Conservation (phyloP, 2,113 vertebrate genomes). For the Paralichthys olivaceus region DNA sequence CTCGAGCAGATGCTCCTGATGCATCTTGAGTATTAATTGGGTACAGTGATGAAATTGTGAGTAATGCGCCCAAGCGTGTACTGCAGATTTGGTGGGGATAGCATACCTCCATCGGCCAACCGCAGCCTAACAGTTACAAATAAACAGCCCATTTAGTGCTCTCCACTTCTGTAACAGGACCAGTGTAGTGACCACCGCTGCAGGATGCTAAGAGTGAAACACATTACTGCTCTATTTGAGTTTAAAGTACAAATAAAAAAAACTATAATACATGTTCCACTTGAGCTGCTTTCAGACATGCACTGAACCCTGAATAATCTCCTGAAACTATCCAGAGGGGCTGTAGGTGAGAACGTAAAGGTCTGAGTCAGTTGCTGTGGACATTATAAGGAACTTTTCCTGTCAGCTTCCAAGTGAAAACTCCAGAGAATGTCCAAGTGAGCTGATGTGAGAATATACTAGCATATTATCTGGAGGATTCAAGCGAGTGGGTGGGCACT, state of each 20-base stretch:
- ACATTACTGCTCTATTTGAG: constrained; percentile 21
- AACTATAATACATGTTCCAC: background rate
- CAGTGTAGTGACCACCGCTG: constrained; percentile 64
- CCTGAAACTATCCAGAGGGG: background rate
- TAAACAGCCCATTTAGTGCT: constrained; percentile 60
- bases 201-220: constrained; percentile 52
- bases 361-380: background rate
- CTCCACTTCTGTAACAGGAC: constrained; percentile 46
- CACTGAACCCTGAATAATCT: background rate
- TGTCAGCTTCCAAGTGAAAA: background rate
- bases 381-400: background rate
- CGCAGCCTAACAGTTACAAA: constrained; percentile 49
- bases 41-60: constrained; percentile 66
- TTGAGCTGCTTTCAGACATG: no score
- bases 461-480: background rate
- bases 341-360: background rate
- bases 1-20: constrained; percentile 57
- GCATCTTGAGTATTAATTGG: constrained; percentile 61
- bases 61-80: constrained; percentile 48
- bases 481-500: background rate
- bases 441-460: background rate
- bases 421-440: background rate
- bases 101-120: constrained; percentile 37
- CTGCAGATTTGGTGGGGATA: constrained; percentile 6
- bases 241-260: background rate